Conservation (phyloP, 92 coral and sea anemone species). For the Anthopleura xanthogrammica region DNA sequence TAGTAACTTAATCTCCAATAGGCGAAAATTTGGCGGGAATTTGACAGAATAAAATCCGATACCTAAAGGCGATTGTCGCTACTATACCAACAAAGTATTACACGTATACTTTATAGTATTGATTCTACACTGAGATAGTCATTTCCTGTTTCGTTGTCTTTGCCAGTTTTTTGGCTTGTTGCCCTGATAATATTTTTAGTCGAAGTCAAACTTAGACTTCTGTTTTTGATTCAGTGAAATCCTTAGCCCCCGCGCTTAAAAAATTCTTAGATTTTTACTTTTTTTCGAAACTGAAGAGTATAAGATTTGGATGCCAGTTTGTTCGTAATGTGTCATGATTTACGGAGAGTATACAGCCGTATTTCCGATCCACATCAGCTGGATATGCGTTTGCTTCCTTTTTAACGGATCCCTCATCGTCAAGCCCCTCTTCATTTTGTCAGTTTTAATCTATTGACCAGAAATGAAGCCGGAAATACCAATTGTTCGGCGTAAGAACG, state of each 20-base stretch:
- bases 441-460: slow-evolving; percentile 19
- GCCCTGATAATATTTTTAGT: background rate
- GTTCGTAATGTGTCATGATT: background rate
- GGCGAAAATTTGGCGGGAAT: slow-evolving; percentile 17
- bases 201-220: background rate
- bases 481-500: slow-evolving; percentile 7
- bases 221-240: background rate
- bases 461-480: slow-evolving; percentile 21
- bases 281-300: background rate
- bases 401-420: background rate
- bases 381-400: background rate
- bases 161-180: background rate
- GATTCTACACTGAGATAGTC: background rate
- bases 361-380: background rate
- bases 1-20: background rate
- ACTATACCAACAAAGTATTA: slow-evolving; percentile 2
- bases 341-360: background rate
- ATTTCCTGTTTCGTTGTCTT: background rate
- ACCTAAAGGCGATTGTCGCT: background rate
- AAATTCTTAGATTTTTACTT: background rate
- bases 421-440: slow-evolving; percentile 15
- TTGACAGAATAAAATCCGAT: slow-evolving; percentile 14
- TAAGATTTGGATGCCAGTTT: background rate
- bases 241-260: background rate
- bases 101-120: background rate